phyloP scores from a whole-genome alignment of 2,888 invertebrate species.

The Pseudolycoriella hygida region DNA sequence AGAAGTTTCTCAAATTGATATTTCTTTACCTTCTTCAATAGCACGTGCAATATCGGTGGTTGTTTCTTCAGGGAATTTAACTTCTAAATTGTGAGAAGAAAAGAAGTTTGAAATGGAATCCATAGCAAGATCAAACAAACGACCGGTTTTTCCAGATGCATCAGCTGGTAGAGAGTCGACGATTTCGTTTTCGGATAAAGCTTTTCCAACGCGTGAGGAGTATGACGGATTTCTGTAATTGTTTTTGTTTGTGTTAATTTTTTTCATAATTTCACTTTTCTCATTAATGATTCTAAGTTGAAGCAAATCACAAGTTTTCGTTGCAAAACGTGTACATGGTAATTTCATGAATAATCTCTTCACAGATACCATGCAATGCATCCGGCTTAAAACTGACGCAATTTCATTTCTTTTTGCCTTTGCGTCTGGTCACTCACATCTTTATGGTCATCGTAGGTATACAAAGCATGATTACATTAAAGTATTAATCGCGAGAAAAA shows the following conservation, averaged over 20 bases:
- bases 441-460: no score
- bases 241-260: neutral
- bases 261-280: neutral
- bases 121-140: slow-evolving; percentile 36
- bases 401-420: no score
- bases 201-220: slow-evolving; percentile 24
- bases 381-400: no score
- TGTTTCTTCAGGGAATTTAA: slow-evolving; percentile 50
- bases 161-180: slow-evolving; percentile 34
- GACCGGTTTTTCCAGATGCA: slow-evolving; percentile 32
- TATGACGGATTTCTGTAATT: slow-evolving; percentile 23
- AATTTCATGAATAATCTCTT: no score
- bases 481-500: no score
- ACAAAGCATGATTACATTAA: no score
- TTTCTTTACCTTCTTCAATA: slow-evolving; percentile 50
- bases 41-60: slow-evolving; percentile 47
- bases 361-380: no score
- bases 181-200: slow-evolving; percentile 31
- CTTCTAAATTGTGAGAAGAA: slow-evolving; percentile 42
- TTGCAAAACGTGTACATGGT: no score
- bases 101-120: slow-evolving; percentile 38
- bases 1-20: neutral
- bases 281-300: neutral
- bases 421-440: no score
- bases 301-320: neutral